These are phyloP conservation scores for Podabrus alpinus DNA, from an alignment of 2,888 invertebrate genomes.

Conservation along the genomic window DNA sequence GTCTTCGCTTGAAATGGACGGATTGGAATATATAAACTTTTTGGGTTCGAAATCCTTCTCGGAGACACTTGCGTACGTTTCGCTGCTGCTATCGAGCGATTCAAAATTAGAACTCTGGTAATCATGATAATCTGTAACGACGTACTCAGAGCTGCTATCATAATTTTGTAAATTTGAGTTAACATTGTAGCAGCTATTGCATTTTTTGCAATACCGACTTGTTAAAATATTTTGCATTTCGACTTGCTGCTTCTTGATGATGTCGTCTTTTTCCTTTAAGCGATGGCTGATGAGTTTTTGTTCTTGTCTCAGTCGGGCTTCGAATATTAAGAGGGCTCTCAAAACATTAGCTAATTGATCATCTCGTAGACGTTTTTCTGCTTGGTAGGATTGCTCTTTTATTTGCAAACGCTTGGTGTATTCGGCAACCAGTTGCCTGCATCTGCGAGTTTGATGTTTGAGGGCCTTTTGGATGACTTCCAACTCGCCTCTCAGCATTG, in stretches of 20 bases:
- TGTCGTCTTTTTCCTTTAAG: slow-evolving; percentile 71
- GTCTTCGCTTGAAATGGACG: slow-evolving; percentile 35
- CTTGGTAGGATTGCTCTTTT: slow-evolving; percentile 64
- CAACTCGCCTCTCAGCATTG: slow-evolving; percentile 65
- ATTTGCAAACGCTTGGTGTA: slow-evolving; percentile 65
- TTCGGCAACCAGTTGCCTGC: slow-evolving; percentile 70
- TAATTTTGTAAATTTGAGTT: slow-evolving; percentile 48
- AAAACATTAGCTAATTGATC: slow-evolving; percentile 73
- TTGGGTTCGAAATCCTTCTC: slow-evolving; percentile 46
- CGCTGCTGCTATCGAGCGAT: slow-evolving; percentile 53
- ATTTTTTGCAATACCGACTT: slow-evolving; percentile 55
- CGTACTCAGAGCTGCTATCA: slow-evolving; percentile 53
- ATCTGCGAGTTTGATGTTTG: slow-evolving; percentile 67
- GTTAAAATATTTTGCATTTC: slow-evolving; percentile 69
- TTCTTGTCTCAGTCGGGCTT: slow-evolving; percentile 73
- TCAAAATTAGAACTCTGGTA: slow-evolving; percentile 53
- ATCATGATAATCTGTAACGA: slow-evolving; percentile 49
- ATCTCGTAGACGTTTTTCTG: slow-evolving; percentile 67
- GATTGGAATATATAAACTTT: slow-evolving; percentile 32
- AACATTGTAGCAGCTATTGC: slow-evolving; percentile 49
- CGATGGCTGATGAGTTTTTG: slow-evolving; percentile 72
- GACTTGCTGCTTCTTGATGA: slow-evolving; percentile 70
- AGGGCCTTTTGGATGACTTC: slow-evolving; percentile 70
- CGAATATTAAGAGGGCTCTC: slow-evolving; percentile 71
- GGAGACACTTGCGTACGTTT: slow-evolving; percentile 51